These are phyloP conservation scores for Petrocephalus microphthalmus DNA, from an alignment of 2,113 vertebrate genomes.

Conservation along the genomic window DNA sequence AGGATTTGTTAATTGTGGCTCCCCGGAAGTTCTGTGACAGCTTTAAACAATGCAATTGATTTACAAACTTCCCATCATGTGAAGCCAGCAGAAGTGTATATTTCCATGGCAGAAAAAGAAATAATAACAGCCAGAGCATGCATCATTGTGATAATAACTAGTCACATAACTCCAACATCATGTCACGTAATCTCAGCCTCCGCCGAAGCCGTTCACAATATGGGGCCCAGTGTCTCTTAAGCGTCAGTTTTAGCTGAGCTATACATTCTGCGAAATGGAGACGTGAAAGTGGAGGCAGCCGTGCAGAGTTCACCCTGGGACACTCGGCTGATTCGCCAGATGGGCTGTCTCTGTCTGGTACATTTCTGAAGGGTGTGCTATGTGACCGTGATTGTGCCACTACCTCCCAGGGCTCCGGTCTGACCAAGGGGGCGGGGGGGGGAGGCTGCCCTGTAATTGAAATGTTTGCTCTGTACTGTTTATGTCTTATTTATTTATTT, in stretches of 20 bases:
- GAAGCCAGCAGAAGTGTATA: not conserved
- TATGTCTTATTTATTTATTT: constrained; percentile 6
- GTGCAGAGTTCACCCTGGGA: not conserved
- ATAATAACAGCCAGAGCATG: not conserved
- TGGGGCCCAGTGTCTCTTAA: not conserved
- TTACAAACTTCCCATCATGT: not conserved
- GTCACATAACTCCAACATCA: not conserved
- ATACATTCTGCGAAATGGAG: not conserved
- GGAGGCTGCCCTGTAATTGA: not conserved
- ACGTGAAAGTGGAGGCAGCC: not conserved
- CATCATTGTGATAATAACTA: not conserved
- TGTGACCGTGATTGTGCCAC: not conserved
- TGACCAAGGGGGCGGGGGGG: not conserved
- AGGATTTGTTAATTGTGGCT: constrained; percentile 17
- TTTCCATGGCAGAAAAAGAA: not conserved
- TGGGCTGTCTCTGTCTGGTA: not conserved
- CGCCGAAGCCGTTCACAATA: not conserved
- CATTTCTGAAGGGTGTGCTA: not conserved
- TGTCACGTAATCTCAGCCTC: not conserved
- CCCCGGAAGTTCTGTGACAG: not conserved
- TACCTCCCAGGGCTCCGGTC: not conserved
- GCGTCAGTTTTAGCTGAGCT: not conserved
- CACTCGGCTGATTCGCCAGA: not conserved
- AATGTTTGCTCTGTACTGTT: not conserved
- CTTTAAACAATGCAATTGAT: not conserved